phyloP scores from a whole-genome alignment of 2,113 vertebrate species.

The Serinus canaria region DNA sequence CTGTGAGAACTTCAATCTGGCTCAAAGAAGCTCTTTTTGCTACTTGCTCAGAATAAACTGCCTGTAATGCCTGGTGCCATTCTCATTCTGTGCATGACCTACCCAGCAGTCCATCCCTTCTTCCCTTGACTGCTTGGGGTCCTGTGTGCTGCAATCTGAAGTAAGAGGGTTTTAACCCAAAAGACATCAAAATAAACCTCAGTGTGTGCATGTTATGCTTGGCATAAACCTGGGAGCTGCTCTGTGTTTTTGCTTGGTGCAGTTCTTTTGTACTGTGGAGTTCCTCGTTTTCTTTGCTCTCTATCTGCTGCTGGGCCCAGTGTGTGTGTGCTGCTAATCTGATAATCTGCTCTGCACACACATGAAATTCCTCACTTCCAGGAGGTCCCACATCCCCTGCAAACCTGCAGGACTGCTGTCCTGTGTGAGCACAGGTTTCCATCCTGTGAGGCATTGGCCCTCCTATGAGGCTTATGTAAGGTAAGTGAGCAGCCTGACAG shows the following conservation, averaged over 20 bases:
- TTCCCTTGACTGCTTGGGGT: not conserved
- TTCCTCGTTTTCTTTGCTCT: rapidly evolving
- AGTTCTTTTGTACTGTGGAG: not conserved
- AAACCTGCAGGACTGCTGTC: not conserved
- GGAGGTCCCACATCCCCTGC: not conserved
- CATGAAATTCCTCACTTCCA: not conserved
- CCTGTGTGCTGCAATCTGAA: not conserved
- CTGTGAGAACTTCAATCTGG: not conserved
- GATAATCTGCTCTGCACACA: not conserved
- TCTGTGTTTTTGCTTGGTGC: not conserved
- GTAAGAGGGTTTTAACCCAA: not conserved
- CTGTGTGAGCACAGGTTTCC: not conserved
- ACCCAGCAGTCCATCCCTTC: not conserved
- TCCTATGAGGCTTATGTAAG: not conserved
- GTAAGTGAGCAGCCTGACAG: slow-evolving; percentile 29
- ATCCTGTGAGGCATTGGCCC: not conserved
- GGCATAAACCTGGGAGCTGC: not conserved
- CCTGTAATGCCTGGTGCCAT: not conserved
- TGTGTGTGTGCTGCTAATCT: not conserved
- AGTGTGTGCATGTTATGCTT: not conserved
- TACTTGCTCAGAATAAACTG: not conserved
- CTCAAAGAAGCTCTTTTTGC: not conserved
- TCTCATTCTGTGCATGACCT: not conserved
- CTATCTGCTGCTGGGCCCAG: not conserved
- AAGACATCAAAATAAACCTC: not conserved